Evolutionary conservation across 2,888 invertebrate genomes (phyloP), one percentile per base, ranked within the genome.

Genomic region (Caenorhabditis becei): DNA sequence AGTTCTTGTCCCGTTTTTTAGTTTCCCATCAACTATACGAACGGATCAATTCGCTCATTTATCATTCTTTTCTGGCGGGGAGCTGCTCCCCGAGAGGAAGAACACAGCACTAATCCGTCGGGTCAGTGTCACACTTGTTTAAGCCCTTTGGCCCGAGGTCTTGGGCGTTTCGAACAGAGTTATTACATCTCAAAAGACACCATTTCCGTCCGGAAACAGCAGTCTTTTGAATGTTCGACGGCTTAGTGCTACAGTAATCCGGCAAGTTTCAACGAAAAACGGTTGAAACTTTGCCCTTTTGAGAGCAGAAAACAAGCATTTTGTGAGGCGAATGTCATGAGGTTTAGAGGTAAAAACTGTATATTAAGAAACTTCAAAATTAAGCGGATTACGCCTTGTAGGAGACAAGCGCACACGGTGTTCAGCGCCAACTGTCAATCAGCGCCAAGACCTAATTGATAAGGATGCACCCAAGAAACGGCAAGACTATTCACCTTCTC

Each of bases 21-120:
- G 70, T 53, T 77, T 77, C 77, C 77, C 77, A 77, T 49, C 62
- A 77, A 77, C 77, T 77, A 77, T 77, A 77, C 69, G 74, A 77
- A 69, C 69, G 61, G 63, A 62, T 62, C 69, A 62, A 62, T 54
- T 62, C 24, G 47, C n/a, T 41, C 54, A 77, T 77, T 69, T 77
- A 69, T 77, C 77, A 77, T 77, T 77, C 54, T 20, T 24, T 23
- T 10, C 32, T 32, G 4, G 5, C 32, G 32, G 61, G 74, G 51
- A 37, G 74, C 47, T 41, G 66, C 59, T 14, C 70, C 37, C 69
- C 32, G n/a, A 26, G 35, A 23, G 14, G 35, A 41, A 70, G 62
- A 53, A 69, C 69, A 69, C 58, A 35, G 35, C 61, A 44, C 67
- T 77, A 77, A 67, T 77, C 66, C 66, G 54, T 53, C 61, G 77